Evolutionary conservation across 2,113 vertebrate genomes (phyloP).

Genomic region (Condylura cristata): DNA sequence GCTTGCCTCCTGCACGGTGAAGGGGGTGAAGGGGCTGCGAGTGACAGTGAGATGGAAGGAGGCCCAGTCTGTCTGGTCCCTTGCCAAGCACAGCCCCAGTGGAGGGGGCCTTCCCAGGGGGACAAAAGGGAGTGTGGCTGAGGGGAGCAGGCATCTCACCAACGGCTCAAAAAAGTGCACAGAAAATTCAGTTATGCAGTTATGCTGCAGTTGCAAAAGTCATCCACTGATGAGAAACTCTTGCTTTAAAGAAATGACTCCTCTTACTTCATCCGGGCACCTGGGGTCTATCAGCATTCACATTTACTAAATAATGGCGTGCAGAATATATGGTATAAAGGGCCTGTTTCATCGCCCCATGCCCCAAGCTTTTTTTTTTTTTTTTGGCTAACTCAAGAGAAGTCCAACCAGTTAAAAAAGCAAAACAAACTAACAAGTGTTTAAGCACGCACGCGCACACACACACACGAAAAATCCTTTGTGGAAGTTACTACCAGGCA

Average conservation of each 20-base stretch:
- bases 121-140: neutral
- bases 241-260: slow-evolving; percentile 63
- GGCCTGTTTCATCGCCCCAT: neutral
- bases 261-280: neutral
- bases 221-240: slow-evolving; percentile 37
- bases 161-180: too few relatives aligned
- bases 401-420: slow-evolving; percentile 65
- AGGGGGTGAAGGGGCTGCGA: neutral
- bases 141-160: neutral
- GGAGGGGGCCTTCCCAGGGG: neutral
- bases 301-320: slow-evolving; percentile 43
- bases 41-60: neutral
- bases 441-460: neutral
- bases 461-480: neutral
- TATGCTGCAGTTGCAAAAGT: slow-evolving; percentile 15
- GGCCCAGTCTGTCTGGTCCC: neutral
- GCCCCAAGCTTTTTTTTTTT: neutral
- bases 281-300: slow-evolving; percentile 10
- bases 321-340: slow-evolving; percentile 19
- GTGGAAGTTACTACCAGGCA: slow-evolving; percentile 58
- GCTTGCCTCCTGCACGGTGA: neutral
- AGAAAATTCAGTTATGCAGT: slow-evolving; percentile 39
- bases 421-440: slow-evolving; percentile 39
- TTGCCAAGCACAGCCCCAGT: neutral
- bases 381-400: slow-evolving; percentile 66